Conservation (phyloP, 2,113 vertebrate species). For the Psophia crepitans region DNA sequence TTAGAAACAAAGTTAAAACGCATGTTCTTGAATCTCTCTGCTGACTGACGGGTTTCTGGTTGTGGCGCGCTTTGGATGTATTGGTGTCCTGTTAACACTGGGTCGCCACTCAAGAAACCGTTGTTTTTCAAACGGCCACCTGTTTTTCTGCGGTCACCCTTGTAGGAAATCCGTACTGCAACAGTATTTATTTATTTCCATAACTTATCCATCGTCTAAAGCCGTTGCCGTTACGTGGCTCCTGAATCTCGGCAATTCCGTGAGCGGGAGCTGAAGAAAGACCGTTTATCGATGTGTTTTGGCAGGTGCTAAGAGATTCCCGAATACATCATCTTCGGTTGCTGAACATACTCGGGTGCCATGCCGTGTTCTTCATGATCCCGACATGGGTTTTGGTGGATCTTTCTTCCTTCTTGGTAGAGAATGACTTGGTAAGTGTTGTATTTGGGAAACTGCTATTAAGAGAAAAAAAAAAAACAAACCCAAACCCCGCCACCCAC, state of each 20-base stretch:
- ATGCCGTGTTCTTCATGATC: constrained; percentile 95
- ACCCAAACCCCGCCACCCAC: accelerated
- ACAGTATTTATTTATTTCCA: not conserved
- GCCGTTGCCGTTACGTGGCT: not conserved
- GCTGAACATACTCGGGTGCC: constrained; percentile 92
- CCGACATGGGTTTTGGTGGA: constrained; percentile 96
- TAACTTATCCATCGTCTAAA: not conserved
- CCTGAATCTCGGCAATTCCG: accelerated
- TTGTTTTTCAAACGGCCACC: not conserved
- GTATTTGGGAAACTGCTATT: not conserved
- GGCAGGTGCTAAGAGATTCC: constrained; percentile 91
- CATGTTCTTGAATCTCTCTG: not conserved
- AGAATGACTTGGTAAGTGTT: constrained; percentile 89
- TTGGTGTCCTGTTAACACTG: not conserved
- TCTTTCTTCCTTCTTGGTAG: constrained; percentile 90
- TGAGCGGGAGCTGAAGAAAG: not conserved
- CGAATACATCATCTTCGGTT: constrained; percentile 90
- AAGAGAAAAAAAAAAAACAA: accelerated
- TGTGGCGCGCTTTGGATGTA: not conserved
- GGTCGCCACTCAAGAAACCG: not conserved
- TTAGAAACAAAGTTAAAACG: not conserved
- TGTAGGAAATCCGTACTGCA: accelerated
- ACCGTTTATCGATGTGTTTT: not conserved
- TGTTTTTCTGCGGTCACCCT: not conserved
- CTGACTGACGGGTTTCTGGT: not conserved